A percentile compares a stretch with the other conserved stretches of the same genome.
Conservation (phyloP, 1,140 invertebrate species). For the Papilio glaucus region DNA sequence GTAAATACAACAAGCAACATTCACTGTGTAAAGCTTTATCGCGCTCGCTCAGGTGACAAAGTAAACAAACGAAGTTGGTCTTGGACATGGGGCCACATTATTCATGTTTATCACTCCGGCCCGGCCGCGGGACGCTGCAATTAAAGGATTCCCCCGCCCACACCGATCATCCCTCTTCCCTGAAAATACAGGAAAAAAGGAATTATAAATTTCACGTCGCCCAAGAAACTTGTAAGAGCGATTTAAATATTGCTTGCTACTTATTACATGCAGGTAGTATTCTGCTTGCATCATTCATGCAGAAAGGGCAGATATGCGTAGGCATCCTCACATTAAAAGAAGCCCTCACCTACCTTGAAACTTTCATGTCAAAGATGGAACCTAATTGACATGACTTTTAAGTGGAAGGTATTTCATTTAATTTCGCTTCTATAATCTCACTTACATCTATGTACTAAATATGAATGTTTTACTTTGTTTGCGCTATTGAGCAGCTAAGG, state of each 20-base stretch:
- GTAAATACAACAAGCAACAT: conserved; percentile 26
- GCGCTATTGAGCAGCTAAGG: conserved; percentile 29
- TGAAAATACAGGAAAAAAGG: conserved; percentile 20
- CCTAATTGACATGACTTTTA: conserved; percentile 5
- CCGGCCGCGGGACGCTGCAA: conserved; percentile 62
- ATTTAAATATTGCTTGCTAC: neutral
- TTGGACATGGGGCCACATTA: conserved; percentile 76
- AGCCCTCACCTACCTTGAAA: neutral
- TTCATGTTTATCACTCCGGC: conserved; percentile 75
- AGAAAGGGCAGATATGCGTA: too few species aligned
- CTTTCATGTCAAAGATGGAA: neutral
- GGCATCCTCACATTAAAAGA: too few species aligned
- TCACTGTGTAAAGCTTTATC: conserved; percentile 51
- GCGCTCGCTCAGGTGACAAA: conserved; percentile 72
- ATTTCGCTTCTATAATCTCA: neutral
- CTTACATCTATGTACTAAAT: neutral
- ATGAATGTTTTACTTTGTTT: conserved; percentile 29
- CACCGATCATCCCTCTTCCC: conserved; percentile 26
- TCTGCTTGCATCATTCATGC: too few species aligned
- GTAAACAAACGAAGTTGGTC: conserved; percentile 77
- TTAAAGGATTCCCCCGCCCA: conserved; percentile 64
- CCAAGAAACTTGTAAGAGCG: conserved; percentile 14
- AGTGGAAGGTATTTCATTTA: conserved; percentile 1
- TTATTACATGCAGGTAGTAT: too few species aligned
- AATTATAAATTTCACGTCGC: conserved; percentile 17